A percentile compares a stretch with the other conserved stretches of the same genome.
Conservation (phyloP, 2,888 invertebrate species). For the Parnassius glacialis region DNA sequence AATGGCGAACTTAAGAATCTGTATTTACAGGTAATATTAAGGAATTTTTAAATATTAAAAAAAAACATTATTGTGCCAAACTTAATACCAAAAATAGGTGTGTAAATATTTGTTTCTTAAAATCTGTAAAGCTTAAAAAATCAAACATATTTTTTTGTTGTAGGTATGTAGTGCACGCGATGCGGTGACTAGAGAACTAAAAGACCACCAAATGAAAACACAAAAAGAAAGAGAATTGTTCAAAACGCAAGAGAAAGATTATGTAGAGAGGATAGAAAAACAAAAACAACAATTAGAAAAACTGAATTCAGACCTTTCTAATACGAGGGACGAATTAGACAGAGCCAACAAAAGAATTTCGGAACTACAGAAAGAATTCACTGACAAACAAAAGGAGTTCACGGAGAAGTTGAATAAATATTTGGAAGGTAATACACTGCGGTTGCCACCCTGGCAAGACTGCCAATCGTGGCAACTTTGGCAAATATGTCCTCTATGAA, state of each 20-base stretch:
- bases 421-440: constrained; percentile 51
- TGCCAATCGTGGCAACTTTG: too few relatives aligned
- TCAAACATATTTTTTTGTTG: constrained; percentile 33
- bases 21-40: constrained; percentile 65
- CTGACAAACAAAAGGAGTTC: constrained; percentile 77
- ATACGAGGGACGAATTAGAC: constrained; percentile 76
- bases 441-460: too few relatives aligned
- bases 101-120: too few relatives aligned
- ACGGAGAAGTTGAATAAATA: constrained; percentile 67
- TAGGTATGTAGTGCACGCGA: constrained; percentile 83
- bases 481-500: too few relatives aligned
- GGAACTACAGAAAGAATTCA: constrained; percentile 76
- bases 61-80: too few relatives aligned
- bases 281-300: constrained; percentile 78
- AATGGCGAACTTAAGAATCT: constrained; percentile 73
- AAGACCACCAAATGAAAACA: constrained; percentile 68
- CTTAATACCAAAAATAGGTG: too few relatives aligned
- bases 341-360: constrained; percentile 79
- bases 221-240: constrained; percentile 63
- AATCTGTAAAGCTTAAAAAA: too few relatives aligned
- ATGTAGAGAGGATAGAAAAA: constrained; percentile 69
- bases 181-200: constrained; percentile 77
- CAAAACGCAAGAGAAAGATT: constrained; percentile 67
- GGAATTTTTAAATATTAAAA: too few relatives aligned
- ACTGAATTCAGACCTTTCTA: constrained; percentile 67